Evolutionary conservation across 2,797 vertebrate genomes (phyloP), one percentile per base, ranked within the genome.

Genomic region (Myioborus melanocephalus): DNA sequence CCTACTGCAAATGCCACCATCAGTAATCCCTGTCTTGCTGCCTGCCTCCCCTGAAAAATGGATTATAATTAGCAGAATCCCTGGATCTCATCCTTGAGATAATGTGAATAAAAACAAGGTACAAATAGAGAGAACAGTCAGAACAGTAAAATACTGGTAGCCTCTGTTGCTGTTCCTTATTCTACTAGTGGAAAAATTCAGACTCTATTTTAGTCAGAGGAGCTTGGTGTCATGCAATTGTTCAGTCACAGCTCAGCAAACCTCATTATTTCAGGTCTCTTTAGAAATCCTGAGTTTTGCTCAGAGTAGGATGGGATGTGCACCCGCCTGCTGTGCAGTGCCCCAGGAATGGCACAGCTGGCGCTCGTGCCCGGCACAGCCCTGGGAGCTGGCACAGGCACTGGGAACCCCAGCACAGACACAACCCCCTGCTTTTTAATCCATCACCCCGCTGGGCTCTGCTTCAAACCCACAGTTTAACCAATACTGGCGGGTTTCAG

Each of bases 401-500:
- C 83, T 1, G 0, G 83, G 68, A 92, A 49, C 24, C 63, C 66
- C 8, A 0, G 27, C 73, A 49, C 24, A 60, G 57, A 4, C 79
- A 68, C 61, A 77, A 7, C 24, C 4, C 14, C 1, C 1, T 1
- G 14, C n/a, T 26, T 65, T 65, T 66, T 43, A 57, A 83, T 59
- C 78, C 35, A 15, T n/a, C 75, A 61, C 34, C 90, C 91, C 4
- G 1, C 17, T 30, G 60, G 92, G 78, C 37, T 81, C 50, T 7
- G 19, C 89, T 82, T 89, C 93, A 87, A 88, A 70, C 86, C 77
- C 39, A 12, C 41, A 46, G 43, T 20, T 89, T 89, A 95, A 94
- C 81, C 89, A 94, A 89, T 75, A 59, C 78, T 7, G 57, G 57
- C 49, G 39, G 73, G 84, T 85, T 96, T 87, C 93, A 96, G 90